Evolutionary conservation across 2,888 invertebrate genomes (phyloP).

Genomic region (Tinea pellionella): DNA sequence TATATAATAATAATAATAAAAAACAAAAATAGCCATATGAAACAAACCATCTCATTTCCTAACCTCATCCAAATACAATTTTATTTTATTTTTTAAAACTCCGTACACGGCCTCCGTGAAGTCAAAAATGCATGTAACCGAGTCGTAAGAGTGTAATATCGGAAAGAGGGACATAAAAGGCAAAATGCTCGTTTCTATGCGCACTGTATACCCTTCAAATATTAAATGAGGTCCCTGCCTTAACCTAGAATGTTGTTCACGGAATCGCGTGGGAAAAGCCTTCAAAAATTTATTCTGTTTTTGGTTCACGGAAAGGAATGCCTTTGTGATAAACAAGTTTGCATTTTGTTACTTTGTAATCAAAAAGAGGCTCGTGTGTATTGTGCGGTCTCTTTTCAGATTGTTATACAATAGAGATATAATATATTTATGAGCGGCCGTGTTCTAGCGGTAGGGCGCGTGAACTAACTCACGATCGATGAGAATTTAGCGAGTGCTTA

Average conservation of each 20-base stretch:
- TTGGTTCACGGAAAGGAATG: background rate
- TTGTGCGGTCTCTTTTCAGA: background rate
- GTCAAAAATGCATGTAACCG: slow-evolving; percentile 7
- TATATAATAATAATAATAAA: no score
- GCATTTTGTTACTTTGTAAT: background rate
- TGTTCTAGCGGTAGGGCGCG: no score
- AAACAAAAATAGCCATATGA: no score
- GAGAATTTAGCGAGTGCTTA: no score
- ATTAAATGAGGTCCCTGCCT: slow-evolving; percentile 11
- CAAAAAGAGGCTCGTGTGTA: background rate
- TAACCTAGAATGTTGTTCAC: slow-evolving; percentile 1
- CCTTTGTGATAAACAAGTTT: background rate
- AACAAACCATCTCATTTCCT: no score
- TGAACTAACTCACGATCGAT: no score
- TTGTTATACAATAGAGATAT: background rate
- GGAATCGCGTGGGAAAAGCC: background rate
- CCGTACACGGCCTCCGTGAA: background rate
- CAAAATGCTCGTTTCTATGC: slow-evolving; percentile 10
- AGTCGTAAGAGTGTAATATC: slow-evolving; percentile 8
- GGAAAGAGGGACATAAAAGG: background rate
- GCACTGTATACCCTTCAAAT: slow-evolving; percentile 9
- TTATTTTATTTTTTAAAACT: background rate
- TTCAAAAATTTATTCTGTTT: background rate
- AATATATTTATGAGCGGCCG: no score
- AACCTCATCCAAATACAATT: background rate